These are phyloP conservation scores for Megaleporinus macrocephalus DNA, from an alignment of 2,113 vertebrate genomes.

Conservation along the genomic window DNA sequence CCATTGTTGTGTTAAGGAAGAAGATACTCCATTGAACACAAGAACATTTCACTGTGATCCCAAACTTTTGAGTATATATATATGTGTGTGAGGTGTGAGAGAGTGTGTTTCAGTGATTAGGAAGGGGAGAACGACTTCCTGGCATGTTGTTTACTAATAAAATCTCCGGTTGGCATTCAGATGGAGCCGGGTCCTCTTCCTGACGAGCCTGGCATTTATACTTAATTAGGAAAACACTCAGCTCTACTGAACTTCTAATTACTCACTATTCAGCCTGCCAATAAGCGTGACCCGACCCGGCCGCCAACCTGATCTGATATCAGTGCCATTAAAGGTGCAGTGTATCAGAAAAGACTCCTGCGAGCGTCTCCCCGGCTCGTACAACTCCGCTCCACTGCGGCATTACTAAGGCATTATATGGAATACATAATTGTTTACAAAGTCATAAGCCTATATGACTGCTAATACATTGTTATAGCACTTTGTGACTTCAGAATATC, in stretches of 20 bases:
- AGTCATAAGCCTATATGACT: too few species aligned
- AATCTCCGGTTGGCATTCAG: constrained; percentile 48
- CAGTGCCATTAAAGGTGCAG: constrained; percentile 8
- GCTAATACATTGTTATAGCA: too few species aligned
- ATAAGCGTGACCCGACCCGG: constrained; percentile 48
- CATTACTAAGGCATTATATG: too few species aligned
- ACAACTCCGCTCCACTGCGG: background rate
- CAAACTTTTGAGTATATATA: too few species aligned
- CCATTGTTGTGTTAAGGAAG: too few species aligned
- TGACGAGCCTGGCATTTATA: constrained; percentile 58
- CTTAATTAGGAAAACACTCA: constrained; percentile 60
- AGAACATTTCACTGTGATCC: too few species aligned
- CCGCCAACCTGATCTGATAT: constrained; percentile 36
- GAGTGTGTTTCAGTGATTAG: constrained; percentile 18
- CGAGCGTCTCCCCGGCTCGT: background rate
- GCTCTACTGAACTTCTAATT: constrained; percentile 55
- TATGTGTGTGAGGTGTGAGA: too few species aligned
- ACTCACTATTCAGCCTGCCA: constrained; percentile 45
- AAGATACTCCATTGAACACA: too few species aligned
- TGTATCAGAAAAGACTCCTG: constrained; percentile 8
- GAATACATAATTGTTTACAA: too few species aligned
- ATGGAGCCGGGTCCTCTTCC: constrained; percentile 35
- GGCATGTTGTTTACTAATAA: constrained; percentile 53
- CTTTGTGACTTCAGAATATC: too few species aligned
- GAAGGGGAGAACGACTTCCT: constrained; percentile 10